These are phyloP conservation scores for Acleris laterana DNA, from an alignment of 2,888 invertebrate genomes.

Conservation along the genomic window DNA sequence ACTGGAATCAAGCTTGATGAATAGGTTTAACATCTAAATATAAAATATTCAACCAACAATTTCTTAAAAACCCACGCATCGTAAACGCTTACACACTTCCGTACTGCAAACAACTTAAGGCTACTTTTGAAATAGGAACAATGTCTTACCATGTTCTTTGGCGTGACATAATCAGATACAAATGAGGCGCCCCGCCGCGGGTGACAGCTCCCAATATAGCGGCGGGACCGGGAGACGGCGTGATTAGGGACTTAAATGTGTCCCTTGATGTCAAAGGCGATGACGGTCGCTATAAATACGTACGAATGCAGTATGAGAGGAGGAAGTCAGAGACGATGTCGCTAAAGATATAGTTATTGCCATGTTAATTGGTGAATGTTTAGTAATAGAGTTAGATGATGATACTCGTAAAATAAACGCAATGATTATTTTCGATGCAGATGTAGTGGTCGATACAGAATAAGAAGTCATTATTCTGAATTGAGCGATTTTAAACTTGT, in stretches of 20 bases:
- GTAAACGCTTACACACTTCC: no score
- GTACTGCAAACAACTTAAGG: background rate
- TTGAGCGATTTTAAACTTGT: no score
- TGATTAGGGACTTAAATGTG: conserved; percentile 17
- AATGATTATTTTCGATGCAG: no score
- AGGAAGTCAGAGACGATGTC: background rate
- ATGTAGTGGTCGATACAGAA: no score
- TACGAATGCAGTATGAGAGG: background rate
- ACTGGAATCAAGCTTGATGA: no score
- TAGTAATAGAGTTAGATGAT: no score
- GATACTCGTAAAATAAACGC: no score
- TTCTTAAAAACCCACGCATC: no score
- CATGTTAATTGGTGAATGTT: no score
- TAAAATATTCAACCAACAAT: no score
- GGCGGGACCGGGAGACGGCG: background rate
- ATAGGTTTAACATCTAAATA: no score
- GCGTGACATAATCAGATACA: conserved; percentile 20
- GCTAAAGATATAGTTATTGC: background rate
- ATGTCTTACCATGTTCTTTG: conserved; percentile 1
- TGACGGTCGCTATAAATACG: conserved; percentile 3
- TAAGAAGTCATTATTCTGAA: no score
- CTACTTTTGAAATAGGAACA: background rate
- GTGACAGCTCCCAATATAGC: background rate
- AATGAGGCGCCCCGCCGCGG: conserved; percentile 9
- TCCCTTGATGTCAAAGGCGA: conserved; percentile 13